Percentiles rank a stretch among this genome's conserved stretches.
Conservation (phyloP, 2,797 vertebrate genomes). For the Buphagus erythrorhynchus region DNA sequence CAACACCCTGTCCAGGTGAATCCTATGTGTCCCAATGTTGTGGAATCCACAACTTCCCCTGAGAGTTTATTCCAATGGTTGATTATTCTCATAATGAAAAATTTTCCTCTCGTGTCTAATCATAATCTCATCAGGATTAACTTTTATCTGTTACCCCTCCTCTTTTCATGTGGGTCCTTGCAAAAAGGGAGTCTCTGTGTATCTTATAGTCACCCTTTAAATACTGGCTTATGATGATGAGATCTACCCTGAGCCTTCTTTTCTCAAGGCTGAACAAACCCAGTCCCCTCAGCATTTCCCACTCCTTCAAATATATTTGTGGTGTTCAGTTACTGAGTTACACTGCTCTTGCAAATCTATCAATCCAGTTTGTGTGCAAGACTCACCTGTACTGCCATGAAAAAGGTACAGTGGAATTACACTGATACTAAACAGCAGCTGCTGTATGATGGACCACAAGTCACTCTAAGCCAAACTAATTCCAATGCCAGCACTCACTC, state of each 20-base stretch:
- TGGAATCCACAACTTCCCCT: background rate
- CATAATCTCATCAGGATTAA: background rate
- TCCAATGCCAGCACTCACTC: background rate
- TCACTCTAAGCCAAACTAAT: background rate
- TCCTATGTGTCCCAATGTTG: background rate
- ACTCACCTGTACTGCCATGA: accelerated
- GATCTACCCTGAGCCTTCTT: background rate
- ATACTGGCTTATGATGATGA: background rate
- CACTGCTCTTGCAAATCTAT: background rate
- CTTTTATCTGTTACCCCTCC: background rate
- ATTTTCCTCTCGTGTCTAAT: background rate
- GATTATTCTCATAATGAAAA: background rate
- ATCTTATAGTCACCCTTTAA: background rate
- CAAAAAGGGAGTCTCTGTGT: background rate
- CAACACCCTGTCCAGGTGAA: background rate
- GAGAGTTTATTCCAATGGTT: background rate
- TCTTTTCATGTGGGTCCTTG: background rate
- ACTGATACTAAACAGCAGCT: background rate
- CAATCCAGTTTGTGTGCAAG: background rate
- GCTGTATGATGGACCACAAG: accelerated
- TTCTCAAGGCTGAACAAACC: background rate
- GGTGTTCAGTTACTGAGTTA: background rate
- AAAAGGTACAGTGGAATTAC: background rate
- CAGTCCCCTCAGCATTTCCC: background rate
- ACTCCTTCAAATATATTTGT: background rate